phyloP scores from a whole-genome alignment of 2,113 vertebrate species.

The Cephalopholis sonnerati region DNA sequence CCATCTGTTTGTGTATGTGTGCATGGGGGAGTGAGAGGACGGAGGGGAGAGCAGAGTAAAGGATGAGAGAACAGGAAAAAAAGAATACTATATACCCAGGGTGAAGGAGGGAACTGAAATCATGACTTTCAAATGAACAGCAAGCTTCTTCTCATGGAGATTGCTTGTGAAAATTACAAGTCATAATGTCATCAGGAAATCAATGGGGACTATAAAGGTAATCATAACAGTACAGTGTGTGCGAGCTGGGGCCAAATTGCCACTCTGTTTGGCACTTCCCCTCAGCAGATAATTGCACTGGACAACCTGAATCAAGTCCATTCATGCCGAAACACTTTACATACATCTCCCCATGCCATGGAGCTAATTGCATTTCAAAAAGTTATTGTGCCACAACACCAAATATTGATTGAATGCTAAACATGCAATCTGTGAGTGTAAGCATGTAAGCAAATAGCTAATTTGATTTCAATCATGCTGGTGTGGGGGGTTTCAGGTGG shows the following conservation, averaged over 20 bases:
- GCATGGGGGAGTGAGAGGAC: slow-evolving; percentile 34
- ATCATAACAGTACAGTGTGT: slow-evolving; percentile 79
- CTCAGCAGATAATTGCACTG: slow-evolving; percentile 80
- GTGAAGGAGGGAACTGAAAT: slow-evolving; percentile 62
- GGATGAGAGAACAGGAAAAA: slow-evolving; percentile 25
- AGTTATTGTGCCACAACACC: slow-evolving; percentile 78
- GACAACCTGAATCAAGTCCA: slow-evolving; percentile 84
- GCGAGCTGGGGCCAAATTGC: slow-evolving; percentile 73
- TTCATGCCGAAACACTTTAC: slow-evolving; percentile 81
- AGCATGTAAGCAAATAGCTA: slow-evolving; percentile 76
- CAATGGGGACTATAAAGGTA: slow-evolving; percentile 81
- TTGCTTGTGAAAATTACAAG: slow-evolving; percentile 82
- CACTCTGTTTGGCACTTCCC: slow-evolving; percentile 77
- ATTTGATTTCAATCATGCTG: slow-evolving; percentile 74
- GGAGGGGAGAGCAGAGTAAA: slow-evolving; percentile 36
- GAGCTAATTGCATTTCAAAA: slow-evolving; percentile 82
- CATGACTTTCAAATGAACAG: slow-evolving; percentile 80
- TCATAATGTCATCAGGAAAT: slow-evolving; percentile 84
- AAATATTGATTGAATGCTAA: slow-evolving; percentile 84
- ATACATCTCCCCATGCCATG: slow-evolving; percentile 76
- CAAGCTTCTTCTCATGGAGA: slow-evolving; percentile 74
- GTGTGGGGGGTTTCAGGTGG: slow-evolving; percentile 8
- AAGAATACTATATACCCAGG: slow-evolving; percentile 22
- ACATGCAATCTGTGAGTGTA: slow-evolving; percentile 72
- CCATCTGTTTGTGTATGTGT: slow-evolving; percentile 75